phyloP scores from a whole-genome alignment of 2,113 vertebrate species.

The Corythornis madagascariensis region DNA sequence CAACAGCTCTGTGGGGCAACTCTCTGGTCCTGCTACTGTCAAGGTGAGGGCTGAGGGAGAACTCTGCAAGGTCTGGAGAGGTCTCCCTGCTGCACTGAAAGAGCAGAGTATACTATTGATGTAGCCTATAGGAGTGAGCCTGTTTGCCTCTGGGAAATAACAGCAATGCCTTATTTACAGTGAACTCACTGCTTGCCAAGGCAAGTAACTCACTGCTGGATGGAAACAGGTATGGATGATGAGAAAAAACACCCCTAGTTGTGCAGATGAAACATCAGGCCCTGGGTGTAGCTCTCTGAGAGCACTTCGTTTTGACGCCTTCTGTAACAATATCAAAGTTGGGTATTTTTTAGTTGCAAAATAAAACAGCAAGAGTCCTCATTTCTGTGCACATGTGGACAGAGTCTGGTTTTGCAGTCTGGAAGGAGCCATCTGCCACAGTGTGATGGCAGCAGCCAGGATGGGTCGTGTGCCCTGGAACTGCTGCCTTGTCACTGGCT shows the following conservation, averaged over 20 bases:
- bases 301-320: neutral
- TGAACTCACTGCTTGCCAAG: neutral
- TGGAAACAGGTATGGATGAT: neutral
- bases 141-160: neutral
- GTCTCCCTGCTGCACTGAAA: neutral
- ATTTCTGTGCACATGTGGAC: neutral
- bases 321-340: neutral
- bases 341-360: neutral
- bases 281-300: neutral
- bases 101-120: neutral
- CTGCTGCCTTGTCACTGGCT: accelerated
- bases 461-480: neutral
- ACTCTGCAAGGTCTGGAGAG: neutral
- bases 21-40: neutral
- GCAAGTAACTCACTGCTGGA: neutral
- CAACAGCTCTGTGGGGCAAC: accelerated
- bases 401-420: neutral
- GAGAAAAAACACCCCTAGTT: neutral
- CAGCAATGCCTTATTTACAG: neutral
- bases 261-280: neutral
- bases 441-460: accelerated
- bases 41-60: neutral
- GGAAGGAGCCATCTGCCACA: neutral
- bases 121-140: neutral
- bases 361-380: neutral